These are phyloP conservation scores for Cherax quadricarinatus DNA, from an alignment of 1,140 invertebrate species.

Conservation along the genomic window DNA sequence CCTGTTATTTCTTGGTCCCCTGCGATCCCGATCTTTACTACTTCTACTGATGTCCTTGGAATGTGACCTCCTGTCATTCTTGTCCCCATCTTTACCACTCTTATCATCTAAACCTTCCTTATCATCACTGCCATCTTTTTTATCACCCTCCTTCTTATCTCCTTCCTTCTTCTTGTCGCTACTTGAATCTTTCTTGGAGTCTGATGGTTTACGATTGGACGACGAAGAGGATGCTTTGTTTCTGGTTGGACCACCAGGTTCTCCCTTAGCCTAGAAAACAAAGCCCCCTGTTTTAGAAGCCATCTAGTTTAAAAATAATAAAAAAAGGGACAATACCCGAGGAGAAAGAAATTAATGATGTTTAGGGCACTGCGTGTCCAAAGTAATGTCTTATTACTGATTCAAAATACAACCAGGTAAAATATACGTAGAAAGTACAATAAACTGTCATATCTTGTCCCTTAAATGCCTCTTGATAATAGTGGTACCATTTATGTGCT, in stretches of 20 bases:
- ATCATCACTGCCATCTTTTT: conserved; percentile 34
- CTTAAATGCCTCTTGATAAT: too few species aligned
- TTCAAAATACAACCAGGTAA: too few species aligned
- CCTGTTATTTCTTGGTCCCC: conserved; percentile 32
- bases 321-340: not conserved
- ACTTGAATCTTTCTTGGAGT: conserved; percentile 27
- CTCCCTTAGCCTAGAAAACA: conserved; percentile 45
- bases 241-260: conserved; percentile 54
- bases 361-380: not conserved
- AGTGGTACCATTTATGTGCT: too few species aligned
- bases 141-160: conserved; percentile 46
- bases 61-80: conserved; percentile 42
- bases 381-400: too few species aligned
- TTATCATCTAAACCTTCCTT: conserved; percentile 51
- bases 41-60: conserved; percentile 28
- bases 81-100: conserved; percentile 43
- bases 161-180: conserved; percentile 55
- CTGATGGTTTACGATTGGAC: conserved; percentile 14
- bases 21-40: conserved; percentile 51
- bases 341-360: not conserved
- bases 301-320: not conserved
- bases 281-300: not conserved
- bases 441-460: too few species aligned
- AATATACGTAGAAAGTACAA: too few species aligned
- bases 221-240: conserved; percentile 46